phyloP scores from a whole-genome alignment of 2,113 vertebrate species.

The Odobenus rosmarus region DNA sequence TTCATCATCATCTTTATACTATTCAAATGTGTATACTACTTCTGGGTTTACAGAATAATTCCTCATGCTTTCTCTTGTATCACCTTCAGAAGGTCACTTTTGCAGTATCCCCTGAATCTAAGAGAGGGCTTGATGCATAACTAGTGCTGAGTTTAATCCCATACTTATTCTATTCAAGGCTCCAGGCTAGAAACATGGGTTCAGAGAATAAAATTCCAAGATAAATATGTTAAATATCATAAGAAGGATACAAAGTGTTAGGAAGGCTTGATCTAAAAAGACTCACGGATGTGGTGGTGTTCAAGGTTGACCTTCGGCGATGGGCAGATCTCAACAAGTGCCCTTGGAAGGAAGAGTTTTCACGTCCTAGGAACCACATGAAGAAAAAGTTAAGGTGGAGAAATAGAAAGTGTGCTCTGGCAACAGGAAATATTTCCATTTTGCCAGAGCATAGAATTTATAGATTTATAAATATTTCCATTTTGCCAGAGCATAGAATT shows the following conservation, averaged over 20 bases:
- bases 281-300: background rate
- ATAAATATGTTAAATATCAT: background rate
- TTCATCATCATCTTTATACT: background rate
- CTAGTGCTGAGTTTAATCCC: background rate
- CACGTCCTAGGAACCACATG: background rate
- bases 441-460: background rate
- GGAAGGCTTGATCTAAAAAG: background rate
- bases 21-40: background rate
- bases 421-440: background rate
- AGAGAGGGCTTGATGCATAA: background rate
- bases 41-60: background rate
- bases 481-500: background rate
- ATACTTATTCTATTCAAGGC: background rate
- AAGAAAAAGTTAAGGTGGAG: background rate
- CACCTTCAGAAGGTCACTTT: background rate
- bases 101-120: background rate
- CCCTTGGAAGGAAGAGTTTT: background rate
- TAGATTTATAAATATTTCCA: background rate
- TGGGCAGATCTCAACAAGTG: background rate
- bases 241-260: background rate
- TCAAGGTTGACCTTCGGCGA: background rate
- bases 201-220: background rate
- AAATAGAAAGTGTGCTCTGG: background rate
- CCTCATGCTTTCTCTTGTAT: background rate
- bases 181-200: background rate